A percentile compares a stretch with the other conserved stretches of the same genome.
phyloP scores from a whole-genome alignment of 2,113 vertebrate species.

The Toxotes jaculatrix region DNA sequence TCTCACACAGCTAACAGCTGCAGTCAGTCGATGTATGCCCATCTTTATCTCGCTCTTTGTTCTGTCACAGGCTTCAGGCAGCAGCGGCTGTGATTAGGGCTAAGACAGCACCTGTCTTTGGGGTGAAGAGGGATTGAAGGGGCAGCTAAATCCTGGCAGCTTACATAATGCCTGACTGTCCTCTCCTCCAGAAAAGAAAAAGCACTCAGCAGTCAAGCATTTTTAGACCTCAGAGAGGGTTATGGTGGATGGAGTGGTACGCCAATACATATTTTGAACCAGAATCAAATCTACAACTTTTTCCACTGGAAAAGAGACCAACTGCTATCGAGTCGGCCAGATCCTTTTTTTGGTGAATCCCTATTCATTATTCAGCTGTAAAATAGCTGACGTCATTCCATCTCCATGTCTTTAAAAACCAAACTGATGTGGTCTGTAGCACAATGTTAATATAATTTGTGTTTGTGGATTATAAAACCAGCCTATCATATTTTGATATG shows the following conservation, averaged over 20 bases:
- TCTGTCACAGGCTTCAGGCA: constrained; percentile 20
- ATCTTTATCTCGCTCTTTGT: constrained; percentile 50
- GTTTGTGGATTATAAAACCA: too few relatives aligned
- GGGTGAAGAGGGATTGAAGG: constrained; percentile 58
- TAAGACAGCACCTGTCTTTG: constrained; percentile 70
- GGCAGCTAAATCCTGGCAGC: constrained; percentile 19
- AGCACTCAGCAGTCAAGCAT: constrained; percentile 38
- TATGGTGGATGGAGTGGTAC: not conserved
- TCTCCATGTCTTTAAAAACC: too few relatives aligned
- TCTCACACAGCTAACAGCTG: constrained; percentile 68
- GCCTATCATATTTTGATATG: too few relatives aligned
- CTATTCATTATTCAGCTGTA: too few relatives aligned
- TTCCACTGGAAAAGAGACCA: too few relatives aligned
- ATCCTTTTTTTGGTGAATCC: too few relatives aligned
- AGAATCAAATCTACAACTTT: not conserved
- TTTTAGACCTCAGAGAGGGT: constrained; percentile 23
- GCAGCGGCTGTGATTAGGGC: constrained; percentile 9
- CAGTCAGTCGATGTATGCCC: constrained; percentile 22
- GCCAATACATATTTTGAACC: not conserved
- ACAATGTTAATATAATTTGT: too few relatives aligned
- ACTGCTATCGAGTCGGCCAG: too few relatives aligned
- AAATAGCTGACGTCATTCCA: too few relatives aligned
- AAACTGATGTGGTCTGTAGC: too few relatives aligned
- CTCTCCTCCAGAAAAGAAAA: constrained; percentile 45
- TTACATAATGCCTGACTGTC: constrained; percentile 55